Percentiles rank a stretch among this genome's conserved stretches.
phyloP scores from a whole-genome alignment of 2,888 invertebrate genomes.

The Scaptomyza reducta region DNA sequence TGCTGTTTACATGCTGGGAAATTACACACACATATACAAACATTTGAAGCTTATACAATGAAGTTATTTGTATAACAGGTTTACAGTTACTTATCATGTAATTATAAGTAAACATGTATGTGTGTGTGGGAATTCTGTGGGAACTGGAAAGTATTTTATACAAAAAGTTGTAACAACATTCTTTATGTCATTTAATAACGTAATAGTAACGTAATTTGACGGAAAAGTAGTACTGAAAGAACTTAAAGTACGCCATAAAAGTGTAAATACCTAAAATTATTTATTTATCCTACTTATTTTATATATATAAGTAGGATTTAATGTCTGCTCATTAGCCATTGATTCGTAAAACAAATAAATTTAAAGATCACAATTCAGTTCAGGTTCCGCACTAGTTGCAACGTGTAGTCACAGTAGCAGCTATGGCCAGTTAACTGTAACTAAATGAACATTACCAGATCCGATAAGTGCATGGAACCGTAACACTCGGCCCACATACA shows the following conservation, averaged over 20 bases:
- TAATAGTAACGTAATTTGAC: neutral
- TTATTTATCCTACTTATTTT: no score
- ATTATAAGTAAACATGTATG: slow-evolving; percentile 24
- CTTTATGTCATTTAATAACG: slow-evolving; percentile 5
- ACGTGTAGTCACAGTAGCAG: slow-evolving; percentile 15
- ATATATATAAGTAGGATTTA: neutral
- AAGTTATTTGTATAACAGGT: slow-evolving; percentile 46
- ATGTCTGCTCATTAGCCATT: slow-evolving; percentile 14
- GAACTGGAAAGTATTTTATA: slow-evolving; percentile 31
- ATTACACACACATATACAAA: slow-evolving; percentile 26
- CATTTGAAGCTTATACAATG: slow-evolving; percentile 10
- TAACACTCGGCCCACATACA: slow-evolving; percentile 22
- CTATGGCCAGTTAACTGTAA: slow-evolving; percentile 42
- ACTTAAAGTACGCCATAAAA: no score
- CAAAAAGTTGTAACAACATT: slow-evolving; percentile 19
- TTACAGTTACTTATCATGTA: slow-evolving; percentile 63
- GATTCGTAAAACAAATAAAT: slow-evolving; percentile 2
- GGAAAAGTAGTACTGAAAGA: neutral
- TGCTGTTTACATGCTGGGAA: slow-evolving; percentile 62
- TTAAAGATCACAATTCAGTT: slow-evolving; percentile 16
- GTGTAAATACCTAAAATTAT: no score
- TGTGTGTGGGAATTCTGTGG: slow-evolving; percentile 20
- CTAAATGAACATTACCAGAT: slow-evolving; percentile 44
- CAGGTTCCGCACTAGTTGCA: slow-evolving; percentile 37
- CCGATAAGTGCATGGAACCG: slow-evolving; percentile 30